Conservation (phyloP, 2,888 invertebrate species). For the Megamerina dolium region DNA sequence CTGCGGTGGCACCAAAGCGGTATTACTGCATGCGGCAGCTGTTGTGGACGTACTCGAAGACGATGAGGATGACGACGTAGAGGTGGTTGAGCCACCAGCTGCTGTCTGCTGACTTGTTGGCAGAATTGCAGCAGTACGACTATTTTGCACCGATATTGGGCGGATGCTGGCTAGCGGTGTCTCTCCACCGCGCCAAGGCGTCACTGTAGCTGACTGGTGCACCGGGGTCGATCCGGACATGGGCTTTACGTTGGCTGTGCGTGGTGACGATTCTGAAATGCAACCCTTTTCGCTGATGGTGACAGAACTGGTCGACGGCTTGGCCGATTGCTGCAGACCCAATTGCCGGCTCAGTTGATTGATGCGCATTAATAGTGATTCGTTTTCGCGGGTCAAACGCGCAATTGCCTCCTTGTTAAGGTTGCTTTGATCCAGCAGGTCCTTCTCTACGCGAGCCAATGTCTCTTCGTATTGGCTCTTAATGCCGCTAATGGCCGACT, state of each 20-base stretch:
- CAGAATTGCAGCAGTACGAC: slow-evolving; percentile 69
- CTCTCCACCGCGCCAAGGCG: slow-evolving; percentile 68
- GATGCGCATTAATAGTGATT: slow-evolving; percentile 65
- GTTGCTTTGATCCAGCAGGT: slow-evolving; percentile 59
- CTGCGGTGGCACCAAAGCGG: slow-evolving; percentile 57
- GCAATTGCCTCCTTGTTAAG: slow-evolving; percentile 55
- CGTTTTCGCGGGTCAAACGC: slow-evolving; percentile 57
- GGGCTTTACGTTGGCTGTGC: slow-evolving; percentile 90
- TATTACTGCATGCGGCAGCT: slow-evolving; percentile 42
- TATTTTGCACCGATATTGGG: slow-evolving; percentile 73
- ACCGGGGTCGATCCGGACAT: slow-evolving; percentile 66
- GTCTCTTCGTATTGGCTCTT: slow-evolving; percentile 67
- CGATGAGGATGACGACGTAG: slow-evolving; percentile 44
- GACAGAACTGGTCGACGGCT: slow-evolving; percentile 62
- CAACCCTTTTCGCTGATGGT: slow-evolving; percentile 55
- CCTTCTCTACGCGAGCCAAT: slow-evolving; percentile 65
- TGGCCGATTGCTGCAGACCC: slow-evolving; percentile 59
- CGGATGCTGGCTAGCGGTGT: slow-evolving; percentile 88
- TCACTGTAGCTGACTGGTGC: slow-evolving; percentile 52
- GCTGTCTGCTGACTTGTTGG: slow-evolving; percentile 56
- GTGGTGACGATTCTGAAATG: slow-evolving; percentile 54
- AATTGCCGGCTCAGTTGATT: slow-evolving; percentile 63
- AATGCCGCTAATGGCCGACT: slow-evolving; percentile 55
- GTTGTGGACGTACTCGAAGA: slow-evolving; percentile 28
- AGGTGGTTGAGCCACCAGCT: slow-evolving; percentile 31